Conservation (phyloP, 2,797 vertebrate genomes). For the Otolemur crassicaudatus region DNA sequence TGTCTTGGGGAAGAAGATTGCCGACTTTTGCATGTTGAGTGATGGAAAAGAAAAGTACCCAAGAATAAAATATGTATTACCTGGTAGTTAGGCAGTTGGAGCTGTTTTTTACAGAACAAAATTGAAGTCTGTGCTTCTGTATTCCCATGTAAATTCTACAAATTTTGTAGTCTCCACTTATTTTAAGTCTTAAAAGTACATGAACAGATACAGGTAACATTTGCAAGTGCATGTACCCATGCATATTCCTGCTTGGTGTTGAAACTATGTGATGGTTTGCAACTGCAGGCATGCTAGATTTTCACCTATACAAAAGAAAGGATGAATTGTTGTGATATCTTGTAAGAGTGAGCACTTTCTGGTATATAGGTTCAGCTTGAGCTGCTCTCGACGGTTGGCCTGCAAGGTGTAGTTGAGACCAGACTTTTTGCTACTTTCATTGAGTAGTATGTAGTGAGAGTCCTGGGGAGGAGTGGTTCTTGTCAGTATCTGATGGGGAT, state of each 20-base stretch:
- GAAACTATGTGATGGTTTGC: constrained; percentile 51
- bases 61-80: not conserved
- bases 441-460: not conserved
- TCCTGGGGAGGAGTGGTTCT: not conserved
- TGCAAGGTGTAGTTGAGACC: not conserved
- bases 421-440: not conserved
- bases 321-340: constrained; percentile 11
- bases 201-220: constrained; percentile 2
- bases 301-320: constrained; percentile 40
- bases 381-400: not conserved
- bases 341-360: constrained; percentile 22
- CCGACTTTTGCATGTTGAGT: constrained; percentile 2
- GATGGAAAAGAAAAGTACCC: not conserved
- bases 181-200: constrained; percentile 44
- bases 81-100: constrained; percentile 20
- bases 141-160: constrained; percentile 41
- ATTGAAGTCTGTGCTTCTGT: not conserved
- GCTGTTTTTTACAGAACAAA: not conserved
- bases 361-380: not conserved
- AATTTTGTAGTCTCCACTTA: constrained; percentile 41
- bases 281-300: not conserved
- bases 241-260: not conserved
- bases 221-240: not conserved
- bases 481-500: not conserved
- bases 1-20: not conserved